Evolutionary conservation across 2,113 vertebrate species (phyloP).

Genomic region (Takifugu bimaculatus): DNA sequence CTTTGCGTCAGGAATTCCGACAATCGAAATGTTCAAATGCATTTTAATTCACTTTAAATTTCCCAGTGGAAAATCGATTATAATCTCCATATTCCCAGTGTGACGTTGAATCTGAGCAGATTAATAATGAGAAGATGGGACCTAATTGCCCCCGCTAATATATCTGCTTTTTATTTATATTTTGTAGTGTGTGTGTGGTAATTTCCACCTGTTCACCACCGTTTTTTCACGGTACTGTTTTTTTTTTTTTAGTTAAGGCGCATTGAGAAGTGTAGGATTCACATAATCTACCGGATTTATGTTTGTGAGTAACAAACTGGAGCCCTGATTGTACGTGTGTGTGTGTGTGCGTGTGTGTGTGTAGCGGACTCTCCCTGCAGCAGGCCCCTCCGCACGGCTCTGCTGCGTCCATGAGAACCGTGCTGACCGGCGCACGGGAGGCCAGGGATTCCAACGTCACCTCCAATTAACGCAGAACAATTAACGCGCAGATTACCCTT

Average conservation of each 20-base stretch:
- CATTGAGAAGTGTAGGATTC: conserved; percentile 33
- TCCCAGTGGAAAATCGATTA: no score
- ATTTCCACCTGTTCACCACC: no score
- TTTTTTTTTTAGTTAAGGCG: conserved; percentile 6
- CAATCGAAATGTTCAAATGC: not conserved
- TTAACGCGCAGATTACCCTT: conserved; percentile 80
- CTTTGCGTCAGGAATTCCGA: no score
- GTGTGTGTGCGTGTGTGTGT: not conserved
- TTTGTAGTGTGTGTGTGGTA: no score
- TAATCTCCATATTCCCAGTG: no score
- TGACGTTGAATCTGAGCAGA: not conserved
- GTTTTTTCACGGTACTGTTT: not conserved
- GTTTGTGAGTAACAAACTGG: conserved; percentile 29
- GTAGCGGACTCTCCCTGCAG: conserved; percentile 33
- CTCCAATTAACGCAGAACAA: conserved; percentile 93
- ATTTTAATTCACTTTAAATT: not conserved
- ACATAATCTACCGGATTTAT: conserved; percentile 39
- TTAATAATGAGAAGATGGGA: not conserved
- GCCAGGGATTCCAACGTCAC: conserved; percentile 88
- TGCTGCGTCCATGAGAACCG: conserved; percentile 55
- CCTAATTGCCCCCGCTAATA: not conserved
- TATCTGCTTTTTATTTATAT: no score
- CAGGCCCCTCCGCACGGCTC: conserved; percentile 46
- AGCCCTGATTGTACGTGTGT: conserved; percentile 32
- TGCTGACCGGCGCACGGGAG: conserved; percentile 62